phyloP scores from a whole-genome alignment of 1,140 invertebrate species.

The Euura saliciscinereae region DNA sequence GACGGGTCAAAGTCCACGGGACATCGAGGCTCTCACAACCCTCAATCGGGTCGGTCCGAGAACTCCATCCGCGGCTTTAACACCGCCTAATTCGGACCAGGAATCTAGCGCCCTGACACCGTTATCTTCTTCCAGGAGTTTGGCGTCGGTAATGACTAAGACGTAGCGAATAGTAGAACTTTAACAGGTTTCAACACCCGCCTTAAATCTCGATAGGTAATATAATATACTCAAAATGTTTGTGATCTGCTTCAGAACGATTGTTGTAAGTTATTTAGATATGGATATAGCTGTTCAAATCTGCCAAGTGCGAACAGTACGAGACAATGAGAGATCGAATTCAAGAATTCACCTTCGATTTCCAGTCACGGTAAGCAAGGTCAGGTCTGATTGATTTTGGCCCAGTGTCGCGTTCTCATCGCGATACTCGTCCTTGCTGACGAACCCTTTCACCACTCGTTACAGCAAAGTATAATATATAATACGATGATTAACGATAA shows the following conservation, averaged over 20 bases:
- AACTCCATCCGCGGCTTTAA: slow-evolving; percentile 26
- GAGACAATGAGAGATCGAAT: background rate
- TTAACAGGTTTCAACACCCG: background rate
- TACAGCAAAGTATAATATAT: background rate
- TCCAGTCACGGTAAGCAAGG: background rate
- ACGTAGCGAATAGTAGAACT: background rate
- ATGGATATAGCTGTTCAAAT: background rate
- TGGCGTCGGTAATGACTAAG: background rate
- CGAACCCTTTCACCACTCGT: background rate
- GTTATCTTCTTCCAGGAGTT: slow-evolving; percentile 20
- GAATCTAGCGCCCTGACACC: slow-evolving; percentile 39
- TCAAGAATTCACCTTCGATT: background rate
- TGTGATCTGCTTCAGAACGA: no score
- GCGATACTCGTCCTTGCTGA: background rate
- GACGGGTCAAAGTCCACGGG: background rate
- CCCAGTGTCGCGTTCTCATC: background rate
- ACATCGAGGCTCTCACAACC: background rate
- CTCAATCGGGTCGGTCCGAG: background rate
- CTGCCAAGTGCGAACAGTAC: background rate
- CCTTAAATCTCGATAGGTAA: background rate
- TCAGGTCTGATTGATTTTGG: background rate
- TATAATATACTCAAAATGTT: no score
- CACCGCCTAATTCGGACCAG: slow-evolving; percentile 47
- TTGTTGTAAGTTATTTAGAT: background rate
- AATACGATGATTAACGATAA: background rate